Base-by-base conservation (phyloP, 2,113 vertebrate genomes). In the Eptatretus burgeri region DNA sequence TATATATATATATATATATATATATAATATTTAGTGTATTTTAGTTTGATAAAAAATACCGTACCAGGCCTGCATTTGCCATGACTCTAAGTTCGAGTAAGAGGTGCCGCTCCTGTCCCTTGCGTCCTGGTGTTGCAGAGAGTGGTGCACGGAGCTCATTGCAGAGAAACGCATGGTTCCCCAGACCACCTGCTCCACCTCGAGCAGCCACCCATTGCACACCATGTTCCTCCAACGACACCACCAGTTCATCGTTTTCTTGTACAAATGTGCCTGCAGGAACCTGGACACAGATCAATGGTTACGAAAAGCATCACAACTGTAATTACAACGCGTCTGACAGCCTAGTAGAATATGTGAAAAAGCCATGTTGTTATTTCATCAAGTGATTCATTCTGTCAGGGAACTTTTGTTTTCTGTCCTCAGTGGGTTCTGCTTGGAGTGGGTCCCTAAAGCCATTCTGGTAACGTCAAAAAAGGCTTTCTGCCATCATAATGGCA, bases 241-340 rank as follows among this genome's bases (percentile, higher is more conserved):
- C 77, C 51, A 94, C 69, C 0, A 72, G 67, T 5, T 27, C 13
- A 2, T 71, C 71, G 9, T 81, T 65, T 65, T 96, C 86, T 72
- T 82, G 94, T 63, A 96, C 79, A 18, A 88, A n/a, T 0, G 89
- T 98, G 64, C 91, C 89, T 7, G 81, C 1, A 2, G 91, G 91
- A 13, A 98, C 85, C 91, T 98, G 67, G 5, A 65, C 65, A 63
- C 19, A 19, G 5, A 2, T 60, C 16, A 60, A 60, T 16, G 27
- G 27, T 41, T 41, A 41, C 7, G 3, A 41, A 41, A 41, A 41
- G 27, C 7, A 41, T 41, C 27, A 3, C 3, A 41, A 41, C 27
- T 41, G 27, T 41, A 41, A 41, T 41, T 41, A 41, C 27, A 41
- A 41, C 3, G n/a, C n/a, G 27, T 41, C 27, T 41, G 3, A 41